These are phyloP conservation scores for Pachypeltis micranthus DNA, from an alignment of 1,140 invertebrate species.

Conservation along the genomic window DNA sequence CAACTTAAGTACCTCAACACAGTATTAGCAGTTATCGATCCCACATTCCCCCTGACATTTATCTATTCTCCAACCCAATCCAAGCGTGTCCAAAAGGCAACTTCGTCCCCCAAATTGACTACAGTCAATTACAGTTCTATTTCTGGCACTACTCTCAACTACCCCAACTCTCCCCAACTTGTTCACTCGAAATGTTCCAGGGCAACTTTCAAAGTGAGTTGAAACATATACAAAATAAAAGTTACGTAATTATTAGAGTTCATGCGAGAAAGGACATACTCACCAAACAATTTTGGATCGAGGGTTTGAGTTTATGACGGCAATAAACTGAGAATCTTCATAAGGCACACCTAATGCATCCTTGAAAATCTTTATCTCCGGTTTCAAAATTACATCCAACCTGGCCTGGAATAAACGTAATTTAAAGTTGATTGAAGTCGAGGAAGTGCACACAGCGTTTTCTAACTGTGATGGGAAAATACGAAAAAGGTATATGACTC, in stretches of 20 bases:
- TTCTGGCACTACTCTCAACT: no score
- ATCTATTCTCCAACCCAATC: no score
- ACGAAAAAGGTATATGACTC: constrained; percentile 28
- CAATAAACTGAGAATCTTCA: constrained; percentile 56
- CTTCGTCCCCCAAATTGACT: no score
- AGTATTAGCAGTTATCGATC: no score
- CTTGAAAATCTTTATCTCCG: constrained; percentile 59
- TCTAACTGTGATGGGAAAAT: no score
- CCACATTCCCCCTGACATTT: no score
- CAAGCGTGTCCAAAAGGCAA: no score
- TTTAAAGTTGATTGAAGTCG: constrained; percentile 9
- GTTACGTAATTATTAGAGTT: not conserved
- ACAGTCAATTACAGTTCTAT: no score
- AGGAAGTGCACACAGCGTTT: no score
- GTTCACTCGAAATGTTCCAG: no score
- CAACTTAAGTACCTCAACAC: no score
- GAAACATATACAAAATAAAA: not conserved
- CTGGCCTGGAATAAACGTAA: constrained; percentile 39
- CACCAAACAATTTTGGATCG: constrained; percentile 64
- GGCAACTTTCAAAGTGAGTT: not conserved
- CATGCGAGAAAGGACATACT: constrained; percentile 19
- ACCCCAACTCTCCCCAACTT: no score
- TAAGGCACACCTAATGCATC: constrained; percentile 59
- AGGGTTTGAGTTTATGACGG: constrained; percentile 61
- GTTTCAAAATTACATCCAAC: constrained; percentile 58